Base-by-base conservation (phyloP, 2,888 invertebrate genomes). In the Tetrapedia diversipes region DNA sequence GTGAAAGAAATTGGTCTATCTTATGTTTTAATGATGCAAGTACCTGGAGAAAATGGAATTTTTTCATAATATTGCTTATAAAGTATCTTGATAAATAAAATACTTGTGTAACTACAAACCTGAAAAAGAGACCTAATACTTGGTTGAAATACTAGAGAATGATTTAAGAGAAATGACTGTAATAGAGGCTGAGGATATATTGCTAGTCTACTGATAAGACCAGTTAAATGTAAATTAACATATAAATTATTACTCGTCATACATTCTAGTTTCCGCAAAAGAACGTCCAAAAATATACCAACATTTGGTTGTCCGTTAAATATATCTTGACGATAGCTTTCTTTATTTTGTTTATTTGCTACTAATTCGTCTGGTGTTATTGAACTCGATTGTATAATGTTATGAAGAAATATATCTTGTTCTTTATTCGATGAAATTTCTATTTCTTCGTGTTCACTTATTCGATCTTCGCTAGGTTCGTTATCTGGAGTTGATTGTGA, bases 101-200 rank as follows among this genome's bases (percentile, higher is more conserved):
- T 43, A 37, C 22, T 19, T 16, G 10, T 37, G 22, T 22, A 69
- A 51, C 77, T 60, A 85, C 90, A 91, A 90, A 97, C 98, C 95
- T 98, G 98, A 92, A 96, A 96, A 80, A 98, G 93, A 4, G 97
- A 98, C 90, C 97, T 96, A 89, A 98, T 96, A 89, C 96, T 96
- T 1, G 98, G 98, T 90, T 98, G 97, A 89, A 98, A 95, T 83
- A 97, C 95, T 85, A 95, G 94, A 91, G 95, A 95, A 76, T 97
- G 96, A 88, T 97, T 97, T 78, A 99, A 94, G 54, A 99, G 93
- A 90, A 98, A 95, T 3, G 98, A 96, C 80, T 97, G 95, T 63
- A 99, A 93, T 66, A 99, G 92, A 7, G 98, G 97, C 84, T 98
- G 96, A 0, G 98, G 97, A 92, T 97, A 96, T 73, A 96, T 94